Base-by-base conservation (phyloP, 1,140 invertebrate genomes). In the Stratiolaelaps scimitus region DNA sequence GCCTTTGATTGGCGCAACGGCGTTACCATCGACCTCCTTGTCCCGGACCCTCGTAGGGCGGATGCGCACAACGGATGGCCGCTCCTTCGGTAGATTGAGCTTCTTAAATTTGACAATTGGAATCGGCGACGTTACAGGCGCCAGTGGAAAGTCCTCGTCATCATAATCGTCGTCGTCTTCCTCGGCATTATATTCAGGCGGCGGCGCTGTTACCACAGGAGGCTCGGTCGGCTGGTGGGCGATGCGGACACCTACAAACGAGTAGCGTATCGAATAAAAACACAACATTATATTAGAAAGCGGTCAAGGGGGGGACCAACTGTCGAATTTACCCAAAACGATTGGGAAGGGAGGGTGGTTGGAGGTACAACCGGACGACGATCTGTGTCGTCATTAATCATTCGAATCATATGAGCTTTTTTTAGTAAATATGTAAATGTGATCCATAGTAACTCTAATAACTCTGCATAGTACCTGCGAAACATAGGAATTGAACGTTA, bases 51-150 rank as follows among this genome's bases (percentile, higher is more conserved):
- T 15, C 53, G 23, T 23, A 26, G 53, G 53, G 17, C 53, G 26
- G 26, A 17, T 26, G 17, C 53, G 53, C 34, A 17, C 53, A 23
- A 60, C 34, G 15, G 53, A 29, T 26, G 53, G 53, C 15, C 53
- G 26, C 26, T 60, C 26, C 23, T 34, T 26, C 53, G 53, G 53
- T 15, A 60, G 15, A 17, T 26, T 29, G 20, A 60, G 53, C 26
- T 60, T 60, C 34, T 60, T 60, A 1, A 60, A 10, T 34, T 60
- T 26, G 4, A 60, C 53, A 34, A 60, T 60, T 13, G 53, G 26
- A 26, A 60, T 29, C 34, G 53, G 53, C 13, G 53, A 19, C 23
- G 53, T 60, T 15, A 23, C 34, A 17, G 23, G 53, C 53, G 53
- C 4, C 0, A 40, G 34, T 10, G 34, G 34, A 10, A 40, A 40